Base-by-base conservation (phyloP, 1,140 invertebrate species). In the Drosophila sp. region DNA sequence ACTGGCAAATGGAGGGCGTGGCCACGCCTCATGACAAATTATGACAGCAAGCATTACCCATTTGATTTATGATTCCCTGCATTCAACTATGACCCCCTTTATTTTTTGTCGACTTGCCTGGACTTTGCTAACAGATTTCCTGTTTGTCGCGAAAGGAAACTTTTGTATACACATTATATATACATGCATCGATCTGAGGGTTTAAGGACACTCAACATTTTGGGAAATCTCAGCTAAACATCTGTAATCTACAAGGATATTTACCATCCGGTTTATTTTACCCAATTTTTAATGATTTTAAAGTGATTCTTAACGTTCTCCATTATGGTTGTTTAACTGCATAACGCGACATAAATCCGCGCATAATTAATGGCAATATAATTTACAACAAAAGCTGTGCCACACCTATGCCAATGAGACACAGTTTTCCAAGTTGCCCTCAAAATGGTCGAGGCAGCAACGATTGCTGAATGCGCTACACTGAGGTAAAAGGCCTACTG, bases 351-450 rank as follows among this genome's bases (percentile, higher is more conserved):
- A 84, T 36, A 73, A 87, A 87, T 82, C 76, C 72, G 18, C 78
- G 57, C 72, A 50, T 87, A 87, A 87, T 82, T 87, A 87, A 87
- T 87, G 82, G 78, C 72, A 71, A 82, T 79, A 87, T 82, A 87
- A 87, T 87, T 79, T 79, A 82, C 78, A 81, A 77, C 57, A 74
- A 79, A 82, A 46, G 38, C 48, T 29, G 21, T 11, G 50, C 66
- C 58, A 63, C 27, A 62, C 48, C 32, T 51, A 36, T 34, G 5
- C 14, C 36, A 43, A 25, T 38, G 34, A 25, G 16, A 50, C 41
- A 18, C 27, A 36, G 27, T 25, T 46, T 29, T 50, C 21, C 58
- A 50, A 18, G 34, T 0, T 57, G 32, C 4, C 7, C 14, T 53
- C 32, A 34, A 27, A 48, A 51, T 13, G 6, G 18, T 1, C 14